Conservation (phyloP, 1,140 invertebrate species). For the Penaeus vannamei region DNA sequence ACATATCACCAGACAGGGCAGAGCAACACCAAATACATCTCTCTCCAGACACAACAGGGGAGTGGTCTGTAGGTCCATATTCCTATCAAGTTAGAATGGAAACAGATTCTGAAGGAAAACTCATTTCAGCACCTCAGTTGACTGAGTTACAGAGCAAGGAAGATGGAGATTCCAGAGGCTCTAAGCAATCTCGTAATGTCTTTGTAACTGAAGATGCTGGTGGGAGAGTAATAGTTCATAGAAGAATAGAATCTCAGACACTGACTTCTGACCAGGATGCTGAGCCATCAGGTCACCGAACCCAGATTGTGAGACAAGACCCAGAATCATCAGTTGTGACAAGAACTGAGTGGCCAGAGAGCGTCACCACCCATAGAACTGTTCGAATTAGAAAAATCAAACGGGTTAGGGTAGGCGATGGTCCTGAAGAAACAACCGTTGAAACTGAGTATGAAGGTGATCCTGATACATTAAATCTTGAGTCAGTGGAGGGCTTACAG, state of each 20-base stretch:
- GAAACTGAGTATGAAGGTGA: constrained; percentile 45
- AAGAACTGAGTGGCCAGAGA: constrained; percentile 34
- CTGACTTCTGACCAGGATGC: not conserved
- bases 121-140: constrained; percentile 37
- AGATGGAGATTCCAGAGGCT: constrained; percentile 34
- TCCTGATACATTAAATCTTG: constrained; percentile 27
- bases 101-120: constrained; percentile 40
- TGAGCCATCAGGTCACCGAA: not conserved
- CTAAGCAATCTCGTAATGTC: constrained; percentile 50
- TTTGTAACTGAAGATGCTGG: constrained; percentile 61
- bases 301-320: not conserved
- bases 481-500: constrained; percentile 19
- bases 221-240: constrained; percentile 50
- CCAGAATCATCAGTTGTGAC: constrained; percentile 2
- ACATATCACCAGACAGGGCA: constrained; percentile 21
- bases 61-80: constrained; percentile 31
- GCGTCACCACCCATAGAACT: constrained; percentile 43
- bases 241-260: constrained; percentile 52
- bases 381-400: constrained; percentile 55
- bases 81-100: constrained; percentile 56
- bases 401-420: constrained; percentile 57
- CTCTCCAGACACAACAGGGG: constrained; percentile 1
- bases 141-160: constrained; percentile 20
- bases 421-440: constrained; percentile 50
- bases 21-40: not conserved